Base-by-base conservation (phyloP, 1,140 invertebrate species). In the Liolophura sinensis region DNA sequence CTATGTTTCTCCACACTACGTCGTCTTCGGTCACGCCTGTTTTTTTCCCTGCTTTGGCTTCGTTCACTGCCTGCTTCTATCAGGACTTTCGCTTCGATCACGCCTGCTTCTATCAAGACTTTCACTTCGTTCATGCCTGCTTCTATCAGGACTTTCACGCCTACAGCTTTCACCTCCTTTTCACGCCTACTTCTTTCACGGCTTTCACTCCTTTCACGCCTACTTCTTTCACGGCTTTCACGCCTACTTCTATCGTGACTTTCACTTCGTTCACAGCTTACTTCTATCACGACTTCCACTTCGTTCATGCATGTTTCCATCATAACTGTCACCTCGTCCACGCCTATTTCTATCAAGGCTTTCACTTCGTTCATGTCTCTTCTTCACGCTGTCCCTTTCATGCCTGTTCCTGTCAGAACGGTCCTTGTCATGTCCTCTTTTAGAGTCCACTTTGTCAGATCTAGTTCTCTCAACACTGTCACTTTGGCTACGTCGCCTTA, bases 1-100 rank as follows among this genome's bases (percentile, higher is more conserved):
- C 62, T 64, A 22, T 51, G n/a, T 27, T 50, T 5, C 12, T 48
- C 48, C 22, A 55, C 48, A 24, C 7, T 52, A n/a, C 48, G 62
- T 20, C 18, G 48, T 22, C 60, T 67, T 12, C 20, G 25, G 9
- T 55, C 22, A 49, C 51, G 27, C 0, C 31, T 55, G 9, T 14
- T 20, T 24, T 46, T 49, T 64, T 40, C 56, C 40, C 9, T 46
- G 18, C 57, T 64, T 56, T 18, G 16, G 12, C 20, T 65, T 50
- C n/a, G 15, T 22, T 4, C 56, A 20, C 16, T n/a, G 18, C 12
- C 51, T 54, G 12, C 31, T 25, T 49, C 65, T 72, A n/a, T n/a
- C n/a, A n/a, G n/a, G n/a, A n/a, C 71, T 64, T 22, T 56, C 55
- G 18, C 58, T 65, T n/a, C 51, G 18, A 5, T n/a, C 18, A 54